Conservation (phyloP, 1,140 invertebrate genomes). For the Pinna nobilis region DNA sequence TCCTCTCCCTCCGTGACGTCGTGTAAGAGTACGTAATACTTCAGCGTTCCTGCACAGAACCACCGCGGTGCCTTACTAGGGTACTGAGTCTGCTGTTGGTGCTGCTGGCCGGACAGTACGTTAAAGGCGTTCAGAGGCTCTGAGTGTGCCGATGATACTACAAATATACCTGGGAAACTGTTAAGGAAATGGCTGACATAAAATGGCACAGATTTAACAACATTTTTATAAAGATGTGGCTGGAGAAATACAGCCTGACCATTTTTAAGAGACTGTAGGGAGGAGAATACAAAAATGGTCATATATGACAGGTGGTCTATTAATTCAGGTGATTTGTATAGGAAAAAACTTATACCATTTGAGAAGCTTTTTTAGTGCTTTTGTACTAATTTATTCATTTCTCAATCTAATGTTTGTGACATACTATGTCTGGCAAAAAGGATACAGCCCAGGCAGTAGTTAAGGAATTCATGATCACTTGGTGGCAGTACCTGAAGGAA, state of each 20-base stretch:
- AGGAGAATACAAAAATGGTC: too few species aligned
- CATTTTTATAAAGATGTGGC: not conserved
- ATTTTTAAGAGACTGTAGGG: too few species aligned
- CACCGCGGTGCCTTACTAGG: constrained; percentile 81
- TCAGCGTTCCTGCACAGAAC: constrained; percentile 89
- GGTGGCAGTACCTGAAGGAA: constrained; percentile 92
- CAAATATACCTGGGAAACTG: constrained; percentile 78
- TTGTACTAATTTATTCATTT: too few species aligned
- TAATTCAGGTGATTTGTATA: too few species aligned
- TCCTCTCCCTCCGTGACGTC: constrained; percentile 83
- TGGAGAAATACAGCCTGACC: not conserved
- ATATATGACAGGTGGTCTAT: too few species aligned
- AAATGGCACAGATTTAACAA: constrained; percentile 48
- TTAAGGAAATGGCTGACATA: constrained; percentile 51
- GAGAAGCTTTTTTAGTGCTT: too few species aligned
- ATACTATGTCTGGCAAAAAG: constrained; percentile 64
- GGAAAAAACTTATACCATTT: too few species aligned
- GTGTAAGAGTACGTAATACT: constrained; percentile 93
- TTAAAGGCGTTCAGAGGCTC: constrained; percentile 88
- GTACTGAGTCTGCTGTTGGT: constrained; percentile 84
- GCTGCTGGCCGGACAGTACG: constrained; percentile 85
- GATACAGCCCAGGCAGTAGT: constrained; percentile 92
- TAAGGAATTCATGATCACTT: constrained; percentile 96
- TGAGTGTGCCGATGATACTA: constrained; percentile 87
- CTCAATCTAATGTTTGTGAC: too few species aligned